Conservation (phyloP, 2,113 vertebrate species). For the Climacteris rufus region DNA sequence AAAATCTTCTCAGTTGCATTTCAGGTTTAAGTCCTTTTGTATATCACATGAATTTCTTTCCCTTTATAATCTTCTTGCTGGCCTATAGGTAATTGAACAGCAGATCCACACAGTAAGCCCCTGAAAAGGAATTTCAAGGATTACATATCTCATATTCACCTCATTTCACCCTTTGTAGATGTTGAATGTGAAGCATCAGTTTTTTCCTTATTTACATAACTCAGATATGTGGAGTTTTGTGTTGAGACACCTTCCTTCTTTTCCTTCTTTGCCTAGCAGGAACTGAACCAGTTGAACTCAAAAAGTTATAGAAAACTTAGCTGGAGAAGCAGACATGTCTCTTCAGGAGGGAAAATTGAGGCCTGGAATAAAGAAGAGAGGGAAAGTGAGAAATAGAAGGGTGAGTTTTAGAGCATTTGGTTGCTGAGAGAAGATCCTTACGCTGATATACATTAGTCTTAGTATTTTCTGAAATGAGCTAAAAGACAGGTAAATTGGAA, state of each 20-base stretch:
- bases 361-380: neutral
- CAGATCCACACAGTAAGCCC: conserved; percentile 40
- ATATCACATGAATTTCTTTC: conserved; percentile 1
- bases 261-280: neutral
- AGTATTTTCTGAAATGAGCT: neutral
- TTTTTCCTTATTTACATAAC: neutral
- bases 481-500: neutral
- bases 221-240: neutral
- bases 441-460: neutral
- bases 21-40: conserved; percentile 23
- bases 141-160: conserved; percentile 54
- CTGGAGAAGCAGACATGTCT: neutral
- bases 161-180: conserved; percentile 27
- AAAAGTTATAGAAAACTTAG: neutral
- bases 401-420: neutral
- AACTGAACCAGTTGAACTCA: neutral
- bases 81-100: conserved; percentile 53
- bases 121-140: conserved; percentile 59
- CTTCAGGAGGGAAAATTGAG: neutral
- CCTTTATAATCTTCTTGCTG: conserved; percentile 32
- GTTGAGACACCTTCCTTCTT: neutral
- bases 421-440: neutral
- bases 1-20: neutral
- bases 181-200: neutral
- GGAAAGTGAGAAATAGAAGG: neutral